These are phyloP conservation scores for Hippocampus comes DNA, from an alignment of 2,113 vertebrate genomes.

Conservation along the genomic window DNA sequence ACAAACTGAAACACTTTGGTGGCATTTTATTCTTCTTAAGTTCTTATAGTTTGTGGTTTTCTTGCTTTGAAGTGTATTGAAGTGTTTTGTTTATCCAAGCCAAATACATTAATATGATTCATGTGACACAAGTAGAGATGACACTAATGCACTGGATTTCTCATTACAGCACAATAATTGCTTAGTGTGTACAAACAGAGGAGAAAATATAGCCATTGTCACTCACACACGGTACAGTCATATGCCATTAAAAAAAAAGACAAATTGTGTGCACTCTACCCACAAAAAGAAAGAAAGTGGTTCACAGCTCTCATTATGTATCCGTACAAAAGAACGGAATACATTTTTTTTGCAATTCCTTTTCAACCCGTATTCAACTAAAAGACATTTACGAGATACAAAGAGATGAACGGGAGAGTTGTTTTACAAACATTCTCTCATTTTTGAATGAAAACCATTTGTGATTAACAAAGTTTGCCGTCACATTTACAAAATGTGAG, in stretches of 20 bases:
- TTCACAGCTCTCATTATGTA: background rate
- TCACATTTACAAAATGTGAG: too few relatives aligned
- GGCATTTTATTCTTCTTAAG: background rate
- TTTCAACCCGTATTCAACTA: too few relatives aligned
- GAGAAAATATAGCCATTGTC: conserved; percentile 6
- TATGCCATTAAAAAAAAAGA: background rate
- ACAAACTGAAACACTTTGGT: conserved; percentile 5
- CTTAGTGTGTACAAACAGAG: conserved; percentile 7
- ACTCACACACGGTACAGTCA: background rate
- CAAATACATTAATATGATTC: background rate
- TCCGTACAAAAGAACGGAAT: background rate
- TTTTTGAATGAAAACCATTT: too few relatives aligned
- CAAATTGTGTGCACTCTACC: conserved; percentile 5
- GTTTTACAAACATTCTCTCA: too few relatives aligned
- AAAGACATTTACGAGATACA: too few relatives aligned
- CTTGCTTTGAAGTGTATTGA: background rate
- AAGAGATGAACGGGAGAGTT: too few relatives aligned
- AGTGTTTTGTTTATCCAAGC: conserved; percentile 5
- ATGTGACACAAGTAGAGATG: conserved; percentile 12
- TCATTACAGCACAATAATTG: conserved; percentile 11
- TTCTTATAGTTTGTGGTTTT: conserved; percentile 8
- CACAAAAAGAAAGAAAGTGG: conserved; percentile 3
- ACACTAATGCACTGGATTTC: conserved; percentile 7
- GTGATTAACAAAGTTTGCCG: too few relatives aligned
- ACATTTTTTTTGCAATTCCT: too few relatives aligned